A percentile compares a stretch with the other conserved stretches of the same genome.
Evolutionary conservation across 2,888 invertebrate genomes (phyloP).

Genomic region (Philaethria dido): DNA sequence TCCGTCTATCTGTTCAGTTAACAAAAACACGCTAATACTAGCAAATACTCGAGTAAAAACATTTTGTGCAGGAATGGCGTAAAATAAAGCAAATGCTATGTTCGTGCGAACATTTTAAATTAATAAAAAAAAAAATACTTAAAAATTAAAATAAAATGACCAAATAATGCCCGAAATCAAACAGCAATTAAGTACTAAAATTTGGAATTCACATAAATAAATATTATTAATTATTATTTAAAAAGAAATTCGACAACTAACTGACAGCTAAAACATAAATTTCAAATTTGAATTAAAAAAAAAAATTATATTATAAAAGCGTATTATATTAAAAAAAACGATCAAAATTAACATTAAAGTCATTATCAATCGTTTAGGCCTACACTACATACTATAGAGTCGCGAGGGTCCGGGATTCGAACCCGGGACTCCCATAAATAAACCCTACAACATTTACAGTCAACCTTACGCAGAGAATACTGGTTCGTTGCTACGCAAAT

Average conservation of each 20-base stretch:
- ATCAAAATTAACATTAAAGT: slow-evolving; percentile 14
- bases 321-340: slow-evolving; percentile 13
- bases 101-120: slow-evolving; percentile 12
- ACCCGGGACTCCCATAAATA: slow-evolving; percentile 20
- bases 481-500: slow-evolving; percentile 80
- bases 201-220: slow-evolving; percentile 33
- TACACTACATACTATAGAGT: slow-evolving; percentile 54
- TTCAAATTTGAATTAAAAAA: neutral
- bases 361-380: slow-evolving; percentile 51
- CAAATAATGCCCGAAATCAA: slow-evolving; percentile 25
- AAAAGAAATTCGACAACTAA: slow-evolving; percentile 5
- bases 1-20: slow-evolving; percentile 38
- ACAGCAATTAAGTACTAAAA: slow-evolving; percentile 32
- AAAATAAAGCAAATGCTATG: slow-evolving; percentile 23
- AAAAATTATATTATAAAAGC: slow-evolving; percentile 10
- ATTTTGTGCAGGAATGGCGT: slow-evolving; percentile 32
- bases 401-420: neutral
- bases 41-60: slow-evolving; percentile 60
- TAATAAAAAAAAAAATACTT: neutral
- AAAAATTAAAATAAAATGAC: neutral
- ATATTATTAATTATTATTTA: slow-evolving; percentile 19
- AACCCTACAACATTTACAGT: slow-evolving; percentile 59
- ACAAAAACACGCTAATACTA: slow-evolving; percentile 61
- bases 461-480: slow-evolving; percentile 58
- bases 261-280: neutral